Evolutionary conservation across 1,140 invertebrate species (phyloP).

Genomic region (Dendroctonus ponderosae): DNA sequence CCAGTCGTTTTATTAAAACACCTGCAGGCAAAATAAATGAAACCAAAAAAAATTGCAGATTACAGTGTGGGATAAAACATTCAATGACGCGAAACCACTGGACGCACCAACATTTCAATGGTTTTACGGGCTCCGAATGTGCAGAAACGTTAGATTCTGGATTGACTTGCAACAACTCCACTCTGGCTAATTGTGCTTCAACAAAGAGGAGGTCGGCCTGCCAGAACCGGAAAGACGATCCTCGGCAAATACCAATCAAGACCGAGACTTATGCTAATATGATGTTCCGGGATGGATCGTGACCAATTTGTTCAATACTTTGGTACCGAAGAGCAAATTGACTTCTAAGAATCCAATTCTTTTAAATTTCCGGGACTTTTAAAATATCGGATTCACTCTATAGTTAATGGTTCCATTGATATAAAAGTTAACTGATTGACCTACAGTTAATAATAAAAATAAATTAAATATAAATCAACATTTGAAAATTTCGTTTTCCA

Average conservation of each 20-base stretch:
- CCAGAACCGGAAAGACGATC: constrained; percentile 36
- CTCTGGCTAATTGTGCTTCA: constrained; percentile 39
- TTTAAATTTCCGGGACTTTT: no score
- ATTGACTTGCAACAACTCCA: constrained; percentile 19
- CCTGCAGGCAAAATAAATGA: not conserved
- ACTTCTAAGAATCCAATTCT: not conserved
- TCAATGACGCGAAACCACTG: not conserved
- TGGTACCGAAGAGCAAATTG: constrained; percentile 6
- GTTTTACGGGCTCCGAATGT: not conserved
- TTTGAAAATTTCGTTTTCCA: no score
- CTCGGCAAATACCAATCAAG: constrained; percentile 44
- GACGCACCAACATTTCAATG: not conserved
- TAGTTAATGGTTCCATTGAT: no score
- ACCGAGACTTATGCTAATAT: constrained; percentile 30
- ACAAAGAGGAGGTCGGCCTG: constrained; percentile 27
- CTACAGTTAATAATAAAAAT: no score
- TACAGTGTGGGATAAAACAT: not conserved
- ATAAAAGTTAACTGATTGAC: no score
- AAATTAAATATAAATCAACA: no score
- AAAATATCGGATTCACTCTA: no score
- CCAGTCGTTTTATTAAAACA: not conserved
- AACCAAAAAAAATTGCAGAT: not conserved
- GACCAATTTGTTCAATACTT: constrained; percentile 29
- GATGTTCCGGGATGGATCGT: constrained; percentile 19
- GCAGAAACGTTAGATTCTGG: not conserved